Percentiles rank a stretch among this genome's conserved stretches.
phyloP scores from a whole-genome alignment of 2,113 vertebrate genomes.

The Vanacampus margaritifer region DNA sequence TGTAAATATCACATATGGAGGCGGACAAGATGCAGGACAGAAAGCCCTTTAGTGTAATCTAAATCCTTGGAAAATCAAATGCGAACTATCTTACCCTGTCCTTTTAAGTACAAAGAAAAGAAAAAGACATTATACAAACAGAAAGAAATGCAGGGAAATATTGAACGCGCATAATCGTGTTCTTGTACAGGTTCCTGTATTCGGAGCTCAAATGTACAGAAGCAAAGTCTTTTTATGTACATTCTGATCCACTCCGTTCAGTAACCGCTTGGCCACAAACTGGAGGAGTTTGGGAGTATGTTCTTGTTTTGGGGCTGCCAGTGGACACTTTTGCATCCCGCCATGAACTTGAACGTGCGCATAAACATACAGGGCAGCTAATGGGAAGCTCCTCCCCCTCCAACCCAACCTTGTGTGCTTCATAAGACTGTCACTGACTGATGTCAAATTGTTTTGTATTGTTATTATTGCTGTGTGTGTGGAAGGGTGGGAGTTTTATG shows the following conservation, averaged over 20 bases:
- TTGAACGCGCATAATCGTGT: constrained; percentile 28
- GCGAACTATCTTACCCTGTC: constrained; percentile 13
- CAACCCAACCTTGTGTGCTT: constrained; percentile 13
- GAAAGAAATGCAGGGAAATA: constrained; percentile 52
- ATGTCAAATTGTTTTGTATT: constrained; percentile 46
- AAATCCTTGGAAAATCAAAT: constrained; percentile 25
- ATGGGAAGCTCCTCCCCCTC: constrained; percentile 23
- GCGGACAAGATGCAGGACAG: constrained; percentile 24
- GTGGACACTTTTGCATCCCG: constrained; percentile 26
- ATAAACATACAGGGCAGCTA: constrained; percentile 63
- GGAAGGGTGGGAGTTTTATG: constrained; percentile 7
- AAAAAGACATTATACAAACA: constrained; percentile 25
- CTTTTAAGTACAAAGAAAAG: constrained; percentile 16
- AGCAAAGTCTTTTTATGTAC: constrained; percentile 25
- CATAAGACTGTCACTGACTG: constrained; percentile 63
- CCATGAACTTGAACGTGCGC: constrained; percentile 39
- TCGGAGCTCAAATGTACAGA: constrained; percentile 22
- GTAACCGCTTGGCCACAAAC: not conserved
- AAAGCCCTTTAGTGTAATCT: constrained; percentile 43
- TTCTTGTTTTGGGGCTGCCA: constrained; percentile 4
- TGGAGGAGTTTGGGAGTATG: not conserved
- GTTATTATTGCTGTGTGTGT: constrained; percentile 10
- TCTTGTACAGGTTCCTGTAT: constrained; percentile 31
- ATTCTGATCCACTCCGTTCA: constrained; percentile 1
- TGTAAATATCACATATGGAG: constrained; percentile 59